These are phyloP conservation scores for Siphlonurus alternatus DNA, from an alignment of 2,888 invertebrate species.

Conservation along the genomic window DNA sequence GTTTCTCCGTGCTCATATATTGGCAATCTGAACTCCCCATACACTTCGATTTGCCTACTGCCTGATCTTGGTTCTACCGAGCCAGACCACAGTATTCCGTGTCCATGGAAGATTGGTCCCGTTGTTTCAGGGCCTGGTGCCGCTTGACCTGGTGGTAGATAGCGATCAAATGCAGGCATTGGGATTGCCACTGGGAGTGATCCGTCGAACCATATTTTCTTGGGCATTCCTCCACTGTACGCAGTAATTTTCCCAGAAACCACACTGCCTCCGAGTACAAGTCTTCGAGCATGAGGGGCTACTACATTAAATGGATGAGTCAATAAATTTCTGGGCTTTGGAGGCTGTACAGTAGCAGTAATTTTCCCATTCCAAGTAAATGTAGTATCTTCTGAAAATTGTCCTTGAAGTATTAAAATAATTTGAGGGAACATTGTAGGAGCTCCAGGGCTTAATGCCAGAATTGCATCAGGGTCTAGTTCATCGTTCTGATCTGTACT, in stretches of 20 bases:
- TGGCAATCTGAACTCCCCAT: neutral
- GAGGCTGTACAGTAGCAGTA: neutral
- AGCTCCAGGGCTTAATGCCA: neutral
- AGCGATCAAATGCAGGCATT: slow-evolving; percentile 8
- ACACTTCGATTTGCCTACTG: neutral
- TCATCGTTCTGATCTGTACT: no score
- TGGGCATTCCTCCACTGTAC: neutral
- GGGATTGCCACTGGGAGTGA: slow-evolving; percentile 6
- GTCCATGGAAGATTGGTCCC: neutral
- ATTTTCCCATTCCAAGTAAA: neutral
- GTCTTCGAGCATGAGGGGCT: neutral
- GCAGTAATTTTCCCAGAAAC: neutral
- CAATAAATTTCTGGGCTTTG: no score
- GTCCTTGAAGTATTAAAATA: neutral
- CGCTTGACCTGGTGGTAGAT: neutral
- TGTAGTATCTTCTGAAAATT: neutral
- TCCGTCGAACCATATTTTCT: slow-evolving; percentile 5
- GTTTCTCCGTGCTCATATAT: neutral
- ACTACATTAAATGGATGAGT: no score
- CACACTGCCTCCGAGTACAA: neutral
- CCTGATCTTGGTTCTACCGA: neutral
- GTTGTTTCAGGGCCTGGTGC: neutral
- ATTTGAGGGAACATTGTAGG: neutral
- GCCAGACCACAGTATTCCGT: neutral
- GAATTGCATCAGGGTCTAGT: neutral